A percentile compares a stretch with the other conserved stretches of the same genome.
Conservation (phyloP, 2,113 vertebrate genomes). For the Oryzias curvinotus region DNA sequence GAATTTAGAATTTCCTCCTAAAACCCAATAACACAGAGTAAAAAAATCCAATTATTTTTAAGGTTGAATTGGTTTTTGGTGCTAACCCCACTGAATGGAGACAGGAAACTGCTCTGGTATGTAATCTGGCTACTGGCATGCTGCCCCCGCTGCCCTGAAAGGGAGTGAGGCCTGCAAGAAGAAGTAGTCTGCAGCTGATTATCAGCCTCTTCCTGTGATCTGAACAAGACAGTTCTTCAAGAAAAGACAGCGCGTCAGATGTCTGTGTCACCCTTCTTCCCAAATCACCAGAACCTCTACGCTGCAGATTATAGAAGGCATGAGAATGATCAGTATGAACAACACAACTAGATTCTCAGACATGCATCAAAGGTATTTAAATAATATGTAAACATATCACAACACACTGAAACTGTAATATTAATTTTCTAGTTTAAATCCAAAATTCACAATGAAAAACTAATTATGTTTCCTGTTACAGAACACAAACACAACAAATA, state of each 20-base stretch:
- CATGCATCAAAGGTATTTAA: too few relatives aligned
- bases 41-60: not conserved
- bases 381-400: too few relatives aligned
- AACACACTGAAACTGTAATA: too few relatives aligned
- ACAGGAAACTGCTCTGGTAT: conserved; percentile 18
- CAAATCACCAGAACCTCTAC: not conserved
- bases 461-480: too few relatives aligned
- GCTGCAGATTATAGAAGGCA: too few relatives aligned
- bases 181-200: conserved; percentile 42
- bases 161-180: conserved; percentile 46
- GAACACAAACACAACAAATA: too few relatives aligned
- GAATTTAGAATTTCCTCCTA: not conserved
- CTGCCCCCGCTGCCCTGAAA: conserved; percentile 36
- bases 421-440: too few relatives aligned
- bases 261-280: not conserved
- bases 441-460: too few relatives aligned
- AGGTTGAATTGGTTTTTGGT: not conserved
- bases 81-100: too few relatives aligned
- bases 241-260: conserved; percentile 8
- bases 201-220: conserved; percentile 45
- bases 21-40: not conserved
- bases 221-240: conserved; percentile 20
- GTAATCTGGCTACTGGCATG: conserved; percentile 47
- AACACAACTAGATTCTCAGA: too few relatives aligned
- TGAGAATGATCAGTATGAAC: too few relatives aligned